A percentile compares a stretch with the other conserved stretches of the same genome.
Evolutionary conservation across 2,113 vertebrate species (phyloP).

Genomic region (Heptranchias perlo): DNA sequence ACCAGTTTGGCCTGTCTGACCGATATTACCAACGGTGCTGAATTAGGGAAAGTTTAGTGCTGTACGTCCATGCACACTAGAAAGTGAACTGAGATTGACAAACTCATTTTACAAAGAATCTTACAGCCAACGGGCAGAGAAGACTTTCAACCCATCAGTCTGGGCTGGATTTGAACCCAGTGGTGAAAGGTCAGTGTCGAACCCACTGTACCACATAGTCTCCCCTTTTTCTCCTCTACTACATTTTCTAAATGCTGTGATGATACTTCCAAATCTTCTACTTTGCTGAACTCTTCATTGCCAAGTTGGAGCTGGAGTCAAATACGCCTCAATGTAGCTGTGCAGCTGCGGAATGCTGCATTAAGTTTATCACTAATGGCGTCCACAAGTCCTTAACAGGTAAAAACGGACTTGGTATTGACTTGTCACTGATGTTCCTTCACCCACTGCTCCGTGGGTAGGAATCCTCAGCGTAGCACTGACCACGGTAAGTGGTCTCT

Average conservation of each 20-base stretch:
- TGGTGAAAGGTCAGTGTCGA: background rate
- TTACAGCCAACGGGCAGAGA: background rate
- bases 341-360: background rate
- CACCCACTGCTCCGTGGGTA: background rate
- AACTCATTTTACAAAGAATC: background rate
- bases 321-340: background rate
- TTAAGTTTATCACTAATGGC: background rate
- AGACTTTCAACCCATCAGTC: background rate
- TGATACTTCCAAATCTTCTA: background rate
- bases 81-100: background rate
- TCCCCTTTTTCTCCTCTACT: background rate
- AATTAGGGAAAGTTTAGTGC: background rate
- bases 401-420: background rate
- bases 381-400: background rate
- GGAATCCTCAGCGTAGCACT: background rate
- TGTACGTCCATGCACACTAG: background rate
- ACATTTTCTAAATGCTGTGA: background rate
- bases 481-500: background rate
- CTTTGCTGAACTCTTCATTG: background rate
- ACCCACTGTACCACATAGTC: background rate
- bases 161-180: background rate
- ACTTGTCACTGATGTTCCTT: background rate
- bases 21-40: no score
- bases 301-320: background rate
- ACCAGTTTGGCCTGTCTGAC: no score